These are phyloP conservation scores for Abrostola triplasia DNA, from an alignment of 2,888 invertebrate species.

Conservation along the genomic window DNA sequence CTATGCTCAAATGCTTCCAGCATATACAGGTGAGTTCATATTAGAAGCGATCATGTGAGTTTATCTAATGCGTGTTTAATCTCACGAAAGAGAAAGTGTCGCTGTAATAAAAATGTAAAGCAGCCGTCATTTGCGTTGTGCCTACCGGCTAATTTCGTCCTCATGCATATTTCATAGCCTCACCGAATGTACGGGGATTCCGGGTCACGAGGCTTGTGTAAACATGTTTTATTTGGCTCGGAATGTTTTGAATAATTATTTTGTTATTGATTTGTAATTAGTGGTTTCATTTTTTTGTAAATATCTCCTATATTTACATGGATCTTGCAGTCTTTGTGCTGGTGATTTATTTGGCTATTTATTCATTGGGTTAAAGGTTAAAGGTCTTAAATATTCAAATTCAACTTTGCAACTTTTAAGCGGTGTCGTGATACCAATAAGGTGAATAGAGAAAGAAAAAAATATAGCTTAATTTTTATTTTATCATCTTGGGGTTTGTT, in stretches of 20 bases:
- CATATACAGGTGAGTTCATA: not conserved
- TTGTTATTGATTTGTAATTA: slow-evolving; percentile 36
- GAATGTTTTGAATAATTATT: slow-evolving; percentile 29
- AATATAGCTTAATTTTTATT: no score
- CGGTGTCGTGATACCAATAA: no score
- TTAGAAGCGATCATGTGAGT: slow-evolving; percentile 16
- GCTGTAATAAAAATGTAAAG: slow-evolving; percentile 71
- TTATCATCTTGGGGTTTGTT: no score
- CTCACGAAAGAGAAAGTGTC: slow-evolving; percentile 56
- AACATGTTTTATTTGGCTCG: slow-evolving; percentile 53
- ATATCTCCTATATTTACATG: not conserved
- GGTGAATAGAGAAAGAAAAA: no score
- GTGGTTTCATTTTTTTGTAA: not conserved
- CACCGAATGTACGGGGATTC: slow-evolving; percentile 67
- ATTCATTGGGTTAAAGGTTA: no score
- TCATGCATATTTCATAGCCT: slow-evolving; percentile 73
- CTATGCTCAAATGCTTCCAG: not conserved
- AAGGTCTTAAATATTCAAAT: no score
- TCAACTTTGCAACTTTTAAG: no score
- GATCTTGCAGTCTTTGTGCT: no score
- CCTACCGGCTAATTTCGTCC: slow-evolving; percentile 66
- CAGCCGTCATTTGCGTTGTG: slow-evolving; percentile 55
- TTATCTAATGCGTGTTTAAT: slow-evolving; percentile 36
- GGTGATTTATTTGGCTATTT: no score
- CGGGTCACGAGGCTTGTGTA: slow-evolving; percentile 59